phyloP scores from a whole-genome alignment of 2,888 invertebrate species.

The Amphipoea oculea region DNA sequence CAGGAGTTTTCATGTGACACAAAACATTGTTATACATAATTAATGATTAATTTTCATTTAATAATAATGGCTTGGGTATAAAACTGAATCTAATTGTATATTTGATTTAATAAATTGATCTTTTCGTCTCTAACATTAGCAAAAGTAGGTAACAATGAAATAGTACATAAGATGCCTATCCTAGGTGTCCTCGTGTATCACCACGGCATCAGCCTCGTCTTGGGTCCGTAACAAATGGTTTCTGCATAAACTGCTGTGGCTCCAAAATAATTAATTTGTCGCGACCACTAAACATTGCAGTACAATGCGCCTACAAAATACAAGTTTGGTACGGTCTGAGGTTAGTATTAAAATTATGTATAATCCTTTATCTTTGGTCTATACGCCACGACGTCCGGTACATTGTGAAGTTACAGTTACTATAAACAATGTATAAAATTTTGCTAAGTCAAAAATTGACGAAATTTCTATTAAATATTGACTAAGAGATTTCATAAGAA shows the following conservation, averaged over 20 bases:
- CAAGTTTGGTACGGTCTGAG: slow-evolving; percentile 89
- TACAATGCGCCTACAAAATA: slow-evolving; percentile 84
- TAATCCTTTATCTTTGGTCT: slow-evolving; percentile 89
- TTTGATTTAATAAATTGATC: slow-evolving; percentile 57
- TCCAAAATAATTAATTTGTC: slow-evolving; percentile 49
- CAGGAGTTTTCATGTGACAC: slow-evolving; percentile 66
- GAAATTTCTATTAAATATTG: slow-evolving; percentile 89
- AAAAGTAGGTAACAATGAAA: slow-evolving; percentile 72
- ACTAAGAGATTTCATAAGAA: slow-evolving; percentile 90
- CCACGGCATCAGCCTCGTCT: slow-evolving; percentile 65
- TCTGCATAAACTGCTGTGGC: slow-evolving; percentile 58
- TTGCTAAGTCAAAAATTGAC: slow-evolving; percentile 91
- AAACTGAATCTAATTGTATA: slow-evolving; percentile 59
- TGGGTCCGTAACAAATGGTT: slow-evolving; percentile 62
- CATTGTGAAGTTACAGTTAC: slow-evolving; percentile 84
- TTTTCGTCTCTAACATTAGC: slow-evolving; percentile 62
- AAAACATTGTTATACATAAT: slow-evolving; percentile 54
- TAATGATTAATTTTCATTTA: slow-evolving; percentile 56
- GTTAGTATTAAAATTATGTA: slow-evolving; percentile 88
- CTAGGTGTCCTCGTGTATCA: slow-evolving; percentile 63
- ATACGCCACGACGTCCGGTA: slow-evolving; percentile 86
- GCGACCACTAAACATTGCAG: slow-evolving; percentile 68
- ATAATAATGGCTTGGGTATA: slow-evolving; percentile 56
- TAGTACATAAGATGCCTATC: slow-evolving; percentile 63
- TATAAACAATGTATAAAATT: slow-evolving; percentile 90